Conservation (phyloP, 2,888 invertebrate species). For the Dermolepida albohirtum region DNA sequence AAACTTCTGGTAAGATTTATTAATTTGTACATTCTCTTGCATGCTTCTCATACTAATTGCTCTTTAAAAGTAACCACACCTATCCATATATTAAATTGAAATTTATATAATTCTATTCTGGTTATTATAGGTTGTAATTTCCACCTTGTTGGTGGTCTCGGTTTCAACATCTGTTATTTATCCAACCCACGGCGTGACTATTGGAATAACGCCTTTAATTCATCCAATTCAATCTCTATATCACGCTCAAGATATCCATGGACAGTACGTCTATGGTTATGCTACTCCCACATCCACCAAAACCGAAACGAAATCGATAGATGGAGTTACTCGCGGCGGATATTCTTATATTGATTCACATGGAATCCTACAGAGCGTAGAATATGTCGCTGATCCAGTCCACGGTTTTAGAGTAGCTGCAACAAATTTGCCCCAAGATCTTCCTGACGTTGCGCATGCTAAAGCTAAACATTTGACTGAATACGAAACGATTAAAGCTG, state of each 20-base stretch:
- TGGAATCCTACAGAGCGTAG: conserved; percentile 73
- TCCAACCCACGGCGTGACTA: conserved; percentile 64
- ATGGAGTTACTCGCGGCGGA: conserved; percentile 74
- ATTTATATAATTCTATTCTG: conserved; percentile 6
- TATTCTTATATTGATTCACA: conserved; percentile 78
- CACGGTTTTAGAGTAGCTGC: conserved; percentile 76
- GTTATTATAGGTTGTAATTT: conserved; percentile 26
- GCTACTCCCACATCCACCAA: conserved; percentile 75
- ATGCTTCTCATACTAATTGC: background rate
- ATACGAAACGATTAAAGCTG: conserved; percentile 57
- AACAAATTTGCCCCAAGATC: conserved; percentile 71
- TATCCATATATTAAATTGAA: background rate
- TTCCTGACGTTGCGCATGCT: conserved; percentile 62
- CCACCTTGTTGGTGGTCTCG: conserved; percentile 39
- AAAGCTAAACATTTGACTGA: conserved; percentile 60
- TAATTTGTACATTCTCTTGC: conserved; percentile 1
- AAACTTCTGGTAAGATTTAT: conserved; percentile 52
- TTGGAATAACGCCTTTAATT: conserved; percentile 57
- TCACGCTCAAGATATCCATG: conserved; percentile 70
- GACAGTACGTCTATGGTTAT: conserved; percentile 73
- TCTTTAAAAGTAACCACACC: background rate
- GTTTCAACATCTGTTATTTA: conserved; percentile 38
- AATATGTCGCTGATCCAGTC: conserved; percentile 72
- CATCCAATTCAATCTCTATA: conserved; percentile 64
- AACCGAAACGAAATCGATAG: conserved; percentile 71